These are phyloP conservation scores for Calypte anna DNA, from an alignment of 2,113 vertebrate species.

Conservation along the genomic window DNA sequence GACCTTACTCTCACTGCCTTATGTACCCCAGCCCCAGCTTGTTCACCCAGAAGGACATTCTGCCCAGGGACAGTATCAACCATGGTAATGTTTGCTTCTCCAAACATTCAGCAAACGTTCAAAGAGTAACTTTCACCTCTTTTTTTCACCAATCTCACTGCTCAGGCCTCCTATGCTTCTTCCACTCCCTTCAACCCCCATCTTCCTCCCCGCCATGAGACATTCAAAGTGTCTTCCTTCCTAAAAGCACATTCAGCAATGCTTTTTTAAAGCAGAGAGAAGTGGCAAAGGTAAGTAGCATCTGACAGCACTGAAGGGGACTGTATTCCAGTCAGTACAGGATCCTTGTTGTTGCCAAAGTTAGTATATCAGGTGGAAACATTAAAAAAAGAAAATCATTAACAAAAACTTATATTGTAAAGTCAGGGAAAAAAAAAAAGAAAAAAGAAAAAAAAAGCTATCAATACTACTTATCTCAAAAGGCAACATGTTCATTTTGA, in stretches of 20 bases:
- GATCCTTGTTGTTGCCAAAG: not conserved
- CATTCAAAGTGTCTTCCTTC: not conserved
- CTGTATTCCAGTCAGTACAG: not conserved
- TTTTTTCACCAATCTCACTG: not conserved
- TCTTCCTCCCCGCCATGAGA: not conserved
- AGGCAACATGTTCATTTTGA: not conserved
- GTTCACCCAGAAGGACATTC: not conserved
- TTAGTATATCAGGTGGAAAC: not conserved
- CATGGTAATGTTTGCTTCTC: not conserved
- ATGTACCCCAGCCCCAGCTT: not conserved
- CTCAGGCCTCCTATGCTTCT: not conserved
- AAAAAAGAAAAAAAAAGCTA: not conserved
- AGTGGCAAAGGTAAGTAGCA: not conserved
- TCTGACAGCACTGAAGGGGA: rapidly evolving
- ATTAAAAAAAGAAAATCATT: not conserved
- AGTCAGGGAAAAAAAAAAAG: not conserved
- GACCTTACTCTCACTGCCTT: not conserved
- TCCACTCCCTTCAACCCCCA: not conserved
- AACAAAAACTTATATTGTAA: not conserved
- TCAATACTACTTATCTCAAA: not conserved
- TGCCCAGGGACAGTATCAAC: not conserved
- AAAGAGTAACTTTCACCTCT: not conserved
- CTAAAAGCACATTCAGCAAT: not conserved
- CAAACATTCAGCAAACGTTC: not conserved
- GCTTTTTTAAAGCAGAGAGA: not conserved